Conservation (phyloP, 1,140 invertebrate genomes). For the Neelides sp. region DNA sequence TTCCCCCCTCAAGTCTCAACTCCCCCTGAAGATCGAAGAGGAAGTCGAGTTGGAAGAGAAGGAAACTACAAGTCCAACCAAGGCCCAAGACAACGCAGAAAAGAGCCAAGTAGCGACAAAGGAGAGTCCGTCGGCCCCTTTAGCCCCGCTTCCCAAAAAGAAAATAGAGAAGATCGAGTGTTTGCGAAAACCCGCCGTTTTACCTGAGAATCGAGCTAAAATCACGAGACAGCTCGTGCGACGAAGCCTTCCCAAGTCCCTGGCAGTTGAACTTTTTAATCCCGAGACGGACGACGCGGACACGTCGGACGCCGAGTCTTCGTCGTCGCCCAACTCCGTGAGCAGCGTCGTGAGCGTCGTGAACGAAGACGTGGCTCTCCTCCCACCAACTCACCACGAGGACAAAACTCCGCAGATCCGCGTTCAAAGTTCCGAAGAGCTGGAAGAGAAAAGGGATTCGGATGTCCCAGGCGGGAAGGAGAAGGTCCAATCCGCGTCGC, state of each 20-base stretch:
- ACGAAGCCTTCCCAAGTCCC: slow-evolving; percentile 47
- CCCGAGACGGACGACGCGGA: slow-evolving; percentile 80
- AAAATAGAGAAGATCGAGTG: slow-evolving; percentile 28
- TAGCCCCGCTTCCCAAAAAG: not conserved
- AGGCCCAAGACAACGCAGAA: slow-evolving; percentile 33
- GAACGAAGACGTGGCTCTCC: slow-evolving; percentile 30
- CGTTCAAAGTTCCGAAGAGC: not conserved
- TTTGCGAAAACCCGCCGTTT: slow-evolving; percentile 21
- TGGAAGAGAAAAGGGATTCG: not conserved
- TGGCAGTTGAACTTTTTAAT: slow-evolving; percentile 73
- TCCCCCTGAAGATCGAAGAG: not conserved
- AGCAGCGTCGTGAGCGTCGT: slow-evolving; percentile 65
- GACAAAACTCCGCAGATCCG: not conserved
- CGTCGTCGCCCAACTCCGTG: slow-evolving; percentile 71
- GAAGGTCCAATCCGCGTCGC: not conserved
- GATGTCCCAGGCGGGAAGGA: not conserved
- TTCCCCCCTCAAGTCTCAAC: not conserved
- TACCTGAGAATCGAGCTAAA: slow-evolving; percentile 9
- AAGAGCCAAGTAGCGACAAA: not conserved
- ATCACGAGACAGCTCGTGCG: slow-evolving; percentile 22
- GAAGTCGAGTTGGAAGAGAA: not conserved
- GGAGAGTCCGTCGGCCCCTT: not conserved
- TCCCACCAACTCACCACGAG: not conserved
- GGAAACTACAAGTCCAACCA: not conserved
- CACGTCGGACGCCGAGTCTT: slow-evolving; percentile 64